Evolutionary conservation across 2,113 vertebrate species (phyloP).

Genomic region (Hucho hucho): DNA sequence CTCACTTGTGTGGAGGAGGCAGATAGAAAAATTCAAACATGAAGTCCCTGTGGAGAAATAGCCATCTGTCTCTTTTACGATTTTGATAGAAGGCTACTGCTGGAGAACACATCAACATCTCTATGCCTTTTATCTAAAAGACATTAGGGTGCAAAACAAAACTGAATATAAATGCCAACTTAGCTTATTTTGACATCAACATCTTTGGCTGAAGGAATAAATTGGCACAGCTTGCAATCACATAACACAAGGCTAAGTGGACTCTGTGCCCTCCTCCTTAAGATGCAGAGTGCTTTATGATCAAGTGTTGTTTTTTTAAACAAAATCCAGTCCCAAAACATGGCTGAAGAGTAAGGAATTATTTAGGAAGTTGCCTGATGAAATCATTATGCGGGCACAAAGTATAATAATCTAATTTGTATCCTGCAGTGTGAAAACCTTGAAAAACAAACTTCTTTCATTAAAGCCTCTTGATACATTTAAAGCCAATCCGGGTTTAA

Average conservation of each 20-base stretch:
- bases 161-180: neutral
- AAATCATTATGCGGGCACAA: slow-evolving; percentile 36
- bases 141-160: slow-evolving; percentile 1
- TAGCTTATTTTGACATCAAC: neutral
- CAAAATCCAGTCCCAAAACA: neutral
- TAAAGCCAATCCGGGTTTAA: slow-evolving; percentile 45
- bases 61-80: neutral
- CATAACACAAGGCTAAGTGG: neutral
- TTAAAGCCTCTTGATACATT: slow-evolving; percentile 18
- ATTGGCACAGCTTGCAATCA: neutral
- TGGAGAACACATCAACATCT: neutral
- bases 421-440: slow-evolving; percentile 39
- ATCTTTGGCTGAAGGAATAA: neutral
- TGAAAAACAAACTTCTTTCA: slow-evolving; percentile 31
- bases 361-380: slow-evolving; percentile 5
- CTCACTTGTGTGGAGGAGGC: no score
- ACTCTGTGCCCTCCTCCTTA: neutral
- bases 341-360: neutral
- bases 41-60: neutral
- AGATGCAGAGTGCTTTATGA: neutral
- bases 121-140: no score
- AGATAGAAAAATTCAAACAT: no score
- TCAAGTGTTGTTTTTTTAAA: neutral
- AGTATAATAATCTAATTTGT: slow-evolving; percentile 21
- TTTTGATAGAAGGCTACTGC: neutral